These are phyloP conservation scores for Pseudocheirus occidentalis DNA, from an alignment of 2,797 vertebrate species.

Conservation along the genomic window DNA sequence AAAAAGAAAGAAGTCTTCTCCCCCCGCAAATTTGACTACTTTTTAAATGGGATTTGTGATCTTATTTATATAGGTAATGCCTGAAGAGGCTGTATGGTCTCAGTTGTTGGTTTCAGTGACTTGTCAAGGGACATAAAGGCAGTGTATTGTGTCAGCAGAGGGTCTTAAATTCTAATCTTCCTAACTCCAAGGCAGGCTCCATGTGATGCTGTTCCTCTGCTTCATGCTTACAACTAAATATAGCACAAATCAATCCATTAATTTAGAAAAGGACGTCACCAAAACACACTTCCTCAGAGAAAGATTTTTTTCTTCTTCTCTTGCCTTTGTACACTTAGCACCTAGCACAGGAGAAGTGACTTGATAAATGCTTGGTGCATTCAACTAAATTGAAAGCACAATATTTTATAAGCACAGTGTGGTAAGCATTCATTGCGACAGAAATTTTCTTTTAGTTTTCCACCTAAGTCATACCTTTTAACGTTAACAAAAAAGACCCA, in stretches of 20 bases:
- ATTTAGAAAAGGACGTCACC: not conserved
- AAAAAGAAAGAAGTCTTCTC: not conserved
- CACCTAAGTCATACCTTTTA: conserved; percentile 43
- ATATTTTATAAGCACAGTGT: conserved; percentile 1
- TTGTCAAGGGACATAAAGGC: not conserved
- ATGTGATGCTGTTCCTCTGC: not conserved
- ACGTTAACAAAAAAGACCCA: conserved; percentile 22
- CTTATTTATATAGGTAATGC: not conserved
- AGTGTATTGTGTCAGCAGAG: not conserved
- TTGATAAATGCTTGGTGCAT: not conserved
- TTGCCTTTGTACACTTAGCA: not conserved
- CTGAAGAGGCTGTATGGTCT: not conserved
- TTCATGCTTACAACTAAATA: not conserved
- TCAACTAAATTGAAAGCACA: not conserved
- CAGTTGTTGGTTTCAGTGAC: not conserved
- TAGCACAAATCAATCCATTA: not conserved
- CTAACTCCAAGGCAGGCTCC: not conserved
- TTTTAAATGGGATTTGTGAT: not conserved
- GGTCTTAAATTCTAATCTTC: not conserved
- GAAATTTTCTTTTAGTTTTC: conserved; percentile 18
- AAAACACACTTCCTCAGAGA: not conserved
- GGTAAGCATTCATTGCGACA: not conserved
- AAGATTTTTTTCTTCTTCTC: not conserved
- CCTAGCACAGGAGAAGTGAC: not conserved
- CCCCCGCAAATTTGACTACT: not conserved